Conservation (phyloP, 2,888 invertebrate genomes). For the Heliconius erato region DNA sequence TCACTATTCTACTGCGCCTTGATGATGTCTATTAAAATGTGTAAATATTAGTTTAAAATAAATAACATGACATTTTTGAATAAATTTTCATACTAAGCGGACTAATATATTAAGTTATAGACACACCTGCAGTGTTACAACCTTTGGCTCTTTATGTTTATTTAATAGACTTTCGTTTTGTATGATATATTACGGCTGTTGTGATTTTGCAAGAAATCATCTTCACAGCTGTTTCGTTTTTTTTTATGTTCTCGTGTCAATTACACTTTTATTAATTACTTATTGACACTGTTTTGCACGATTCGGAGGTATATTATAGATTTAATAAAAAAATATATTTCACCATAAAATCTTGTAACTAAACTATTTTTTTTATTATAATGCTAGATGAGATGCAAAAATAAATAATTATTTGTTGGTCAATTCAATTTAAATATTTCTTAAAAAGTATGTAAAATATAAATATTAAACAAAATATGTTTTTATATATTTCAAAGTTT, state of each 20-base stretch:
- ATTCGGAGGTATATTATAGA: too few species aligned
- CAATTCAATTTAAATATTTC: too few species aligned
- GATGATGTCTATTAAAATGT: neutral
- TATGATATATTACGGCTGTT: neutral
- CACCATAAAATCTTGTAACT: too few species aligned
- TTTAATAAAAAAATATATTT: too few species aligned
- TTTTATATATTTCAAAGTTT: too few species aligned
- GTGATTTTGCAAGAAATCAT: conserved; percentile 17
- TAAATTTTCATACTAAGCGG: conserved; percentile 9
- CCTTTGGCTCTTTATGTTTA: neutral
- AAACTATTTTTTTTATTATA: too few species aligned
- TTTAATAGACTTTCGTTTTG: conserved; percentile 27
- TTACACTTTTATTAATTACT: conserved; percentile 10
- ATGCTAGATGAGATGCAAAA: too few species aligned
- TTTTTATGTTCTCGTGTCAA: neutral
- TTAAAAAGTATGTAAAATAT: too few species aligned
- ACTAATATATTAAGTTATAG: neutral
- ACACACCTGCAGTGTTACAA: neutral
- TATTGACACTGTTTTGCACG: neutral
- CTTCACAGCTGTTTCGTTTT: conserved; percentile 11
- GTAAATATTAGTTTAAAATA: neutral
- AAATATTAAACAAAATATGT: too few species aligned
- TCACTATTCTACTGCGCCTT: neutral
- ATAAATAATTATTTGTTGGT: too few species aligned
- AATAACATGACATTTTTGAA: conserved; percentile 4